Evolutionary conservation across 1,140 invertebrate genomes (phyloP).

Genomic region (Drosophila ambigua): DNA sequence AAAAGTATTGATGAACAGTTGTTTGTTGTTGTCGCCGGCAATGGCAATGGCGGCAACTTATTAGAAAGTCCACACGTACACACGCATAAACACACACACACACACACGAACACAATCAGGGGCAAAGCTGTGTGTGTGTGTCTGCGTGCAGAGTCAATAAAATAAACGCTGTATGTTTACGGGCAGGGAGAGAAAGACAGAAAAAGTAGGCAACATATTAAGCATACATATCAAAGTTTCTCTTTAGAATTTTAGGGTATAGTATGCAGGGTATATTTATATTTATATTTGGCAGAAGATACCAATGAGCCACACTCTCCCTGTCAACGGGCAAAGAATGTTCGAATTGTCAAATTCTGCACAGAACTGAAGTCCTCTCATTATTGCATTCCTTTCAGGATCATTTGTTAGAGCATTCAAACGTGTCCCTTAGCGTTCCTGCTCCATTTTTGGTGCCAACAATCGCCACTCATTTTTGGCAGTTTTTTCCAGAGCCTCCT

Average conservation of each 20-base stretch:
- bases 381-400: not conserved
- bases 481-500: slow-evolving; percentile 52
- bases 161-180: slow-evolving; percentile 76
- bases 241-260: too few relatives aligned
- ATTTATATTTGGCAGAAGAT: too few relatives aligned
- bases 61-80: slow-evolving; percentile 68
- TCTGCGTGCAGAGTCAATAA: slow-evolving; percentile 73
- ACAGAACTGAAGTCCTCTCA: not conserved
- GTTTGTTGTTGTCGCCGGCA: slow-evolving; percentile 69
- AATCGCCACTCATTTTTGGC: slow-evolving; percentile 66
- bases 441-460: slow-evolving; percentile 20
- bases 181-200: slow-evolving; percentile 18
- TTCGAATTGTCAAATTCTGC: too few relatives aligned
- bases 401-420: slow-evolving; percentile 33
- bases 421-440: slow-evolving; percentile 4
- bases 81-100: slow-evolving; percentile 2
- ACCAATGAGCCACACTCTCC: not conserved
- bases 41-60: slow-evolving; percentile 68
- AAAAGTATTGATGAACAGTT: slow-evolving; percentile 81
- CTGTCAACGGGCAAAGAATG: too few relatives aligned
- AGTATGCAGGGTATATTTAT: too few relatives aligned
- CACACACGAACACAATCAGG: slow-evolving; percentile 30
- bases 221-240: slow-evolving; percentile 64
- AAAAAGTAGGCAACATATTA: slow-evolving; percentile 73
- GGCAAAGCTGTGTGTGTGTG: slow-evolving; percentile 22